A percentile compares a stretch with the other conserved stretches of the same genome.
Conservation (phyloP, 1,140 invertebrate species). For the Laupala kohalensis region DNA sequence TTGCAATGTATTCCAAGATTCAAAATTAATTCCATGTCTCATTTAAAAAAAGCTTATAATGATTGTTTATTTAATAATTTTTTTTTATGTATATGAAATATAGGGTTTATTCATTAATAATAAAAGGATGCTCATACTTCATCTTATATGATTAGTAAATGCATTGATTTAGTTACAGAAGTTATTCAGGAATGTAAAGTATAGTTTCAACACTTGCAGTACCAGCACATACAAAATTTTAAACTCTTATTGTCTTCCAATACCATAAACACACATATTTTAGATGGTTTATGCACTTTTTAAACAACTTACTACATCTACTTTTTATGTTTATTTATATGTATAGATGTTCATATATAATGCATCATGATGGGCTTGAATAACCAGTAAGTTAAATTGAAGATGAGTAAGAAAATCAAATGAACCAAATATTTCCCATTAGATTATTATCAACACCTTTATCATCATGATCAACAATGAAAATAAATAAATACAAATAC, state of each 20-base stretch:
- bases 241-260: slow-evolving; percentile 7
- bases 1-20: no score
- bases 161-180: neutral
- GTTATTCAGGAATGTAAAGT: neutral
- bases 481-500: neutral
- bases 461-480: neutral
- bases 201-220: neutral
- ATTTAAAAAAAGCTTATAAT: no score
- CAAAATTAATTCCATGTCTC: no score
- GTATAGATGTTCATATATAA: slow-evolving; percentile 1
- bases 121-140: no score
- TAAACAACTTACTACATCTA: neutral
- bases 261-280: slow-evolving; percentile 4
- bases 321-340: neutral
- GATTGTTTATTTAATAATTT: no score
- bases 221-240: slow-evolving; percentile 3
- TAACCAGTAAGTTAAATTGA: neutral
- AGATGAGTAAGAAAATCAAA: no score
- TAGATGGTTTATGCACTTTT: neutral
- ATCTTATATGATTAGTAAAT: no score
- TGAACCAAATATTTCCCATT: no score
- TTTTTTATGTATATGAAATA: no score
- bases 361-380: neutral
- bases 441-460: no score
- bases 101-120: no score